A percentile compares a stretch with the other conserved stretches of the same genome.
Conservation (phyloP, 1,140 invertebrate genomes). For the Caenorhabditis remanei region DNA sequence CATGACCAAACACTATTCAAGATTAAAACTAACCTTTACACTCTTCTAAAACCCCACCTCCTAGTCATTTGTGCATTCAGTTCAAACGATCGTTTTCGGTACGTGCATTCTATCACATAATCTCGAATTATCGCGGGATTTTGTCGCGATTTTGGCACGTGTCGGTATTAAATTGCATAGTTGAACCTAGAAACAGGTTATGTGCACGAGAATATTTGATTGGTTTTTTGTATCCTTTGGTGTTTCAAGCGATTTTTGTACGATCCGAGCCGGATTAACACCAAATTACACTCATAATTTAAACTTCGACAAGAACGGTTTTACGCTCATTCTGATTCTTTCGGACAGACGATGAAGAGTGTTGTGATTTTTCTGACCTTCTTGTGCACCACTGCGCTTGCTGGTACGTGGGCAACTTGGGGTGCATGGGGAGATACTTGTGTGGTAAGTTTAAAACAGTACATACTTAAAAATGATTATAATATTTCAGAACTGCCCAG, state of each 20-base stretch:
- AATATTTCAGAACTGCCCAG: constrained; percentile 4
- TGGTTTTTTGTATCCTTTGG: too few relatives aligned
- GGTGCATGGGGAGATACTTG: constrained; percentile 37
- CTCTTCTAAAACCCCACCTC: not conserved
- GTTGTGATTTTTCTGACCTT: constrained; percentile 36
- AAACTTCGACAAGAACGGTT: constrained; percentile 3
- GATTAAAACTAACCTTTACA: constrained; percentile 44
- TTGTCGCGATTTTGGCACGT: not conserved
- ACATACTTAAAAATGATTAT: not conserved
- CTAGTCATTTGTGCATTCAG: not conserved
- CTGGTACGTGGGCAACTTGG: constrained; percentile 21
- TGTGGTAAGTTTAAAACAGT: not conserved
- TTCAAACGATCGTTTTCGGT: constrained; percentile 38
- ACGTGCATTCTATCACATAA: not conserved
- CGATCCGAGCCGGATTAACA: constrained; percentile 39
- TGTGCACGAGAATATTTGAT: not conserved
- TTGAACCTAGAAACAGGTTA: constrained; percentile 6
- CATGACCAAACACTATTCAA: constrained; percentile 42
- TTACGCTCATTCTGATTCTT: not conserved
- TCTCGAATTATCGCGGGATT: constrained; percentile 25
- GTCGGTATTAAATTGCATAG: constrained; percentile 4
- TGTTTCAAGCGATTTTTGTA: constrained; percentile 39
- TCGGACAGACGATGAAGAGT: constrained; percentile 1
- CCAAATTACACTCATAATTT: constrained; percentile 7
- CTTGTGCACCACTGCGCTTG: constrained; percentile 21